phyloP scores from a whole-genome alignment of 2,113 vertebrate genomes.

The human region GRCh38 chr18:40777501-40778000 shows the following conservation, averaged over 20 bases:
- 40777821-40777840: background rate
- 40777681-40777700: conserved; percentile 73
- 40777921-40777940: background rate
- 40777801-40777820: conserved; percentile 62
- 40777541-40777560: conserved; percentile 70
- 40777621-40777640: conserved; percentile 70
- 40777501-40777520: conserved; percentile 43
- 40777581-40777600: conserved; percentile 65
- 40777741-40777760: conserved; percentile 77
- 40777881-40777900: background rate
- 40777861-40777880: background rate
- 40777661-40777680: conserved; percentile 70
- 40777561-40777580: conserved; percentile 52
- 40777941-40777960: background rate
- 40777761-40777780: conserved; percentile 52
- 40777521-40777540: conserved; percentile 72
- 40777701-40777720: conserved; percentile 69
- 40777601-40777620: conserved; percentile 58
- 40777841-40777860: conserved; percentile 15
- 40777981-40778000: background rate
- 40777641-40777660: conserved; percentile 72
- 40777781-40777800: conserved; percentile 57
- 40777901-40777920: background rate
- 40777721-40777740: conserved; percentile 62
- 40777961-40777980: background rate